These are phyloP conservation scores for Coilia nasus DNA, from an alignment of 2,797 vertebrate species.

Conservation along the genomic window DNA sequence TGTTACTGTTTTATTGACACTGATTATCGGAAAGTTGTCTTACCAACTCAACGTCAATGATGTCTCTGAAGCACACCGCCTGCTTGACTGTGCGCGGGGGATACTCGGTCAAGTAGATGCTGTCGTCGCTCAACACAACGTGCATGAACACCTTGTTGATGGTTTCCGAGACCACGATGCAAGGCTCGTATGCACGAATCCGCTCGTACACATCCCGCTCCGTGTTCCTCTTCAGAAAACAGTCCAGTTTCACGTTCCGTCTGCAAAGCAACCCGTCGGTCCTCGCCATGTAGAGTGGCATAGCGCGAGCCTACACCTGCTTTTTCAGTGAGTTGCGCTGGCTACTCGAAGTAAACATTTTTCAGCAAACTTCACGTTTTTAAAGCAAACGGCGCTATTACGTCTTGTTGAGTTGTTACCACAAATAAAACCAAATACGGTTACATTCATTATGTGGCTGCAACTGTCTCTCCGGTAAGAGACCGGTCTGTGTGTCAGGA, in stretches of 20 bases:
- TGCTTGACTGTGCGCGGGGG: slow-evolving; percentile 71
- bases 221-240: slow-evolving; percentile 77
- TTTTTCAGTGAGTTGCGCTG: too few relatives aligned
- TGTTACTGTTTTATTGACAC: too few relatives aligned
- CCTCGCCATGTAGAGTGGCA: slow-evolving; percentile 62
- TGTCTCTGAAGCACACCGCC: slow-evolving; percentile 67
- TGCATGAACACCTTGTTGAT: slow-evolving; percentile 74
- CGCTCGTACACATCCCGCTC: slow-evolving; percentile 69
- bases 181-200: slow-evolving; percentile 74
- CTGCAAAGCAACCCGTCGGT: slow-evolving; percentile 51
- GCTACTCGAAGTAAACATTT: not conserved
- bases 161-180: slow-evolving; percentile 71
- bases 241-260: slow-evolving; percentile 73
- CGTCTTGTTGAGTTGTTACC: not conserved
- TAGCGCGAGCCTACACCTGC: slow-evolving; percentile 3
- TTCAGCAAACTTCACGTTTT: not conserved
- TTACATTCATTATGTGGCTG: not conserved
- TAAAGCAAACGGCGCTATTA: not conserved
- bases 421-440: not conserved
- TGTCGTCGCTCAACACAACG: slow-evolving; percentile 76
- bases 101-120: slow-evolving; percentile 76
- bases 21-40: slow-evolving; percentile 50
- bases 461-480: too few relatives aligned
- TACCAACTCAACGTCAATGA: slow-evolving; percentile 79
- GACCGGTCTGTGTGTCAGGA: not conserved